phyloP scores from a whole-genome alignment of 2,113 vertebrate genomes.

The Tringa solitaria region DNA sequence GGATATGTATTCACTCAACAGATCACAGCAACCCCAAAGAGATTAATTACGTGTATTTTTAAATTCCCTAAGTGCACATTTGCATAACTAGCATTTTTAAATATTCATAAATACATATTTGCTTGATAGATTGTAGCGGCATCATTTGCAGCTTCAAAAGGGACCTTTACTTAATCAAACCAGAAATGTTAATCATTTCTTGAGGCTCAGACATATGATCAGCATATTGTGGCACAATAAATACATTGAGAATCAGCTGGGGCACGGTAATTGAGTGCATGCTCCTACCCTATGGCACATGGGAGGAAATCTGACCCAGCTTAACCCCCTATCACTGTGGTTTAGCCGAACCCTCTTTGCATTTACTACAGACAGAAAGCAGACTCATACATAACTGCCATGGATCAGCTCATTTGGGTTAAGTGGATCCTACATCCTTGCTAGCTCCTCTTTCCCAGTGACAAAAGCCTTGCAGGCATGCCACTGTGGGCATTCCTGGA shows the following conservation, averaged over 20 bases:
- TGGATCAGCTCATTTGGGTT: neutral
- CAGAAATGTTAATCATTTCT: constrained; percentile 64
- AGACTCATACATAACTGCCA: neutral
- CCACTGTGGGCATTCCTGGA: neutral
- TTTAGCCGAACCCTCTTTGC: neutral
- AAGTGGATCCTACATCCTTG: neutral
- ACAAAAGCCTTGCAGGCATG: neutral
- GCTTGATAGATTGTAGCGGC: constrained; percentile 53
- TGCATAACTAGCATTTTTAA: constrained; percentile 67
- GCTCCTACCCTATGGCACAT: neutral
- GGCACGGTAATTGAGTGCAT: neutral
- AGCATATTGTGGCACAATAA: constrained; percentile 46
- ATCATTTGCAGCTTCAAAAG: constrained; percentile 65
- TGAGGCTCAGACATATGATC: constrained; percentile 50
- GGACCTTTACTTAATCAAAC: constrained; percentile 55
- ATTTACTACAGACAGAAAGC: neutral
- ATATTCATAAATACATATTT: constrained; percentile 71
- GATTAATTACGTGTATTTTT: constrained; percentile 65
- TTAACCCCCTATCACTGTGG: neutral
- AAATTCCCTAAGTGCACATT: constrained; percentile 66
- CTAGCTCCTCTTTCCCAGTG: neutral
- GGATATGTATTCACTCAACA: constrained; percentile 55
- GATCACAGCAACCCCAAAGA: constrained; percentile 58
- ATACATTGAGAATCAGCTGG: neutral
- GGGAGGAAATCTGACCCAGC: constrained; percentile 3